Percentiles rank a stretch among this genome's conserved stretches.
phyloP scores from a whole-genome alignment of 2,113 vertebrate genomes.

The Pterophyllum scalare region DNA sequence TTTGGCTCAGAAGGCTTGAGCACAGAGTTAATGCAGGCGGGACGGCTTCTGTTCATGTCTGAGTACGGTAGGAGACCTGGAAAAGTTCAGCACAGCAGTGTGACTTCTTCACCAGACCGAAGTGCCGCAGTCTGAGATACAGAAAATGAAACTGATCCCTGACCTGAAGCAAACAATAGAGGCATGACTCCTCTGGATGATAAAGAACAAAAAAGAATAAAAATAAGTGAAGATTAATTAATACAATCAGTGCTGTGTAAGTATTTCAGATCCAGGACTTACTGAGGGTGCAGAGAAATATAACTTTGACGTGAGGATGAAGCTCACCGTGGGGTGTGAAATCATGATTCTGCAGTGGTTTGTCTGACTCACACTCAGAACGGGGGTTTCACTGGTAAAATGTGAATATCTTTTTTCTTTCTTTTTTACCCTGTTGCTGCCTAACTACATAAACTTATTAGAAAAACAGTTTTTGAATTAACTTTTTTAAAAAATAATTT shows the following conservation, averaged over 20 bases:
- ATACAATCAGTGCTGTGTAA: background rate
- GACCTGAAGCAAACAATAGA: background rate
- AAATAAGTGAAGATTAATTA: background rate
- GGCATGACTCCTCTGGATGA: background rate
- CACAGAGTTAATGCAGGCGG: accelerated
- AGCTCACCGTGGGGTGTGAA: background rate
- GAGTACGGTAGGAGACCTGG: background rate
- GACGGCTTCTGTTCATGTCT: background rate
- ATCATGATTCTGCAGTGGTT: background rate
- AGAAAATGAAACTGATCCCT: background rate
- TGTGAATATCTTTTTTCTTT: too few species aligned
- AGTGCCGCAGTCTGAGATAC: background rate
- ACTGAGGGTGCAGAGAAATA: background rate
- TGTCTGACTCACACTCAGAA: too few species aligned
- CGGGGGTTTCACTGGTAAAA: too few species aligned
- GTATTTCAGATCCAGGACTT: background rate
- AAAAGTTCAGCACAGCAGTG: background rate
- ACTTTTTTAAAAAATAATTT: too few species aligned
- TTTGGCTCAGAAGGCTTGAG: background rate
- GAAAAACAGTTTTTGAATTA: too few species aligned
- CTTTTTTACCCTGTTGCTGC: too few species aligned
- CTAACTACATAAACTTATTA: too few species aligned
- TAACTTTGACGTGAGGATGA: background rate
- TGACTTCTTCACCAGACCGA: background rate
- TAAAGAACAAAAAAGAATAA: background rate